These are phyloP conservation scores for Cheilosia grossa DNA, from an alignment of 2,888 invertebrate genomes.

Conservation along the genomic window DNA sequence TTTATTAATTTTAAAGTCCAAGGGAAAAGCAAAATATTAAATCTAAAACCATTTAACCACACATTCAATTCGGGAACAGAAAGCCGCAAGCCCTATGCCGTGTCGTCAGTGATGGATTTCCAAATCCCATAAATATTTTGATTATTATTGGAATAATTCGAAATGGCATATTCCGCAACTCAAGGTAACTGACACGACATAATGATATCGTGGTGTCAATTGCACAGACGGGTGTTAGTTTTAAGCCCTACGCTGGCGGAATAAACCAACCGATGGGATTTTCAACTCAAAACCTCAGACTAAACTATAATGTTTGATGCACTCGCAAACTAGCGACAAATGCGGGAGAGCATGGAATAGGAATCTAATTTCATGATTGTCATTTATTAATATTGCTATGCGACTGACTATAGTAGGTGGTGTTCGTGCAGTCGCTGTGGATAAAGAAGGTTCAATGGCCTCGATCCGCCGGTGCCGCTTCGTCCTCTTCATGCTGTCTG, in stretches of 20 bases:
- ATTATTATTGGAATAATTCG: constrained; percentile 38
- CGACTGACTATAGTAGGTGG: constrained; percentile 32
- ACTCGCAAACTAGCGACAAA: neutral
- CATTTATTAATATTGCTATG: constrained; percentile 48
- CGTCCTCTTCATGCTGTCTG: neutral
- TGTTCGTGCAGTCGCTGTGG: constrained; percentile 26
- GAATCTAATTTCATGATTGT: constrained; percentile 66
- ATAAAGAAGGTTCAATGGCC: constrained; percentile 54
- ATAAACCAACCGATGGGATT: constrained; percentile 63
- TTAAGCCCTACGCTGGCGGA: constrained; percentile 30
- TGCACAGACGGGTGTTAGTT: constrained; percentile 38
- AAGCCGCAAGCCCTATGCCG: constrained; percentile 26
- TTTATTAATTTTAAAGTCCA: constrained; percentile 41
- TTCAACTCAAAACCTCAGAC: constrained; percentile 34
- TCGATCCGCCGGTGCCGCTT: constrained; percentile 12
- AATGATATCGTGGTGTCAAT: constrained; percentile 62
- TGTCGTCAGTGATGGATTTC: constrained; percentile 48
- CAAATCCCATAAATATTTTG: constrained; percentile 43
- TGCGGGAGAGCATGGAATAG: constrained; percentile 26
- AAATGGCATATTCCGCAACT: constrained; percentile 46
- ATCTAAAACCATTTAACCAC: constrained; percentile 27
- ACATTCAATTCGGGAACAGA: constrained; percentile 31
- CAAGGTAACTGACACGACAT: constrained; percentile 69
- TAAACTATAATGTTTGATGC: constrained; percentile 30
- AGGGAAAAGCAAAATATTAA: constrained; percentile 20